Conservation (phyloP, 2,797 vertebrate species). For the Sebastes taczanowskii region DNA sequence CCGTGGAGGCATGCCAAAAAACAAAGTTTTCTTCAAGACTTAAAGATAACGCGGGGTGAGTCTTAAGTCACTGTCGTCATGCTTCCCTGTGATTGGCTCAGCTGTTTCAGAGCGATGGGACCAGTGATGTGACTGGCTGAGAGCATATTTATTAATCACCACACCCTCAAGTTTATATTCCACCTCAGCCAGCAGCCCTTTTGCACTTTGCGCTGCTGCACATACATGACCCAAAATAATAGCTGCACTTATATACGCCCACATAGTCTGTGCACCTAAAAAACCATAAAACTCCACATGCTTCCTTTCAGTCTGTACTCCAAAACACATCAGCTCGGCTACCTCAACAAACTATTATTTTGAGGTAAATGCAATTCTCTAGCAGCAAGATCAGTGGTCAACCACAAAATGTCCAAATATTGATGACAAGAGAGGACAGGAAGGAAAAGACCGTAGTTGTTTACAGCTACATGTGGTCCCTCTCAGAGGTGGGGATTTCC, state of each 20-base stretch:
- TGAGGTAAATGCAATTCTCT: background rate
- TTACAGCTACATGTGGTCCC: slow-evolving; percentile 3
- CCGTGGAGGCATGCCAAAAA: background rate
- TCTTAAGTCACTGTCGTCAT: background rate
- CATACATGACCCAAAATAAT: no score
- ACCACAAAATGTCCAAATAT: slow-evolving; percentile 1
- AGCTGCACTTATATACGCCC: no score
- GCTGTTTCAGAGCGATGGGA: background rate
- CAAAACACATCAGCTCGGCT: no score
- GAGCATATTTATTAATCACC: background rate
- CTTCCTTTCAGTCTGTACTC: no score
- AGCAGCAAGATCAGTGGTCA: background rate
- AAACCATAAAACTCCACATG: no score
- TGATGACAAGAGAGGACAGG: background rate
- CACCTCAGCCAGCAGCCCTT: no score
- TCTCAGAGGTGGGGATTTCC: slow-evolving; percentile 49
- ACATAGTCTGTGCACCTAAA: no score
- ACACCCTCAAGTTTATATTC: background rate
- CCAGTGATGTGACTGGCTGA: background rate
- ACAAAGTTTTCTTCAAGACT: background rate
- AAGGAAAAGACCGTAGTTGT: background rate
- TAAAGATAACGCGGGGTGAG: background rate
- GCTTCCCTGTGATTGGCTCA: background rate
- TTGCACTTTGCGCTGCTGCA: no score
- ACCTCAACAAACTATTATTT: no score